phyloP scores from a whole-genome alignment of 1,140 invertebrate genomes.

The Scaptomyza pallida region DNA sequence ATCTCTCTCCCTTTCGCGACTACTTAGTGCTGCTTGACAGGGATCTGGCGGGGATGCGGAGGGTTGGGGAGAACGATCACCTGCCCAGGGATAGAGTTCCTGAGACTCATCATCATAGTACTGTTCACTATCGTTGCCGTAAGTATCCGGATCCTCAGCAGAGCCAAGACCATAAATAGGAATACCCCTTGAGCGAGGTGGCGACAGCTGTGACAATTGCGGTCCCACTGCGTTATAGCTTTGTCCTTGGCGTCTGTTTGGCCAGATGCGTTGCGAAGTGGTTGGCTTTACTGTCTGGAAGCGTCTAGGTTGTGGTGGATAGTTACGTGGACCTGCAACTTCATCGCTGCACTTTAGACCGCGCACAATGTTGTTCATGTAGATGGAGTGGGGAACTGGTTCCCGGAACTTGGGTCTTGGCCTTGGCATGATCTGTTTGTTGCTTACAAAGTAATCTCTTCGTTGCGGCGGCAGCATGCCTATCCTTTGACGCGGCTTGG shows the following conservation, averaged over 20 bases:
- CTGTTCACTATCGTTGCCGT: slow-evolving; percentile 22
- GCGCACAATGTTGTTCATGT: slow-evolving; percentile 67
- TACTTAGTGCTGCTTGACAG: slow-evolving; percentile 44
- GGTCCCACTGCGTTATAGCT: not conserved
- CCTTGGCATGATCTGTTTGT: slow-evolving; percentile 62
- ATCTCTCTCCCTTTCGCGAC: slow-evolving; percentile 13
- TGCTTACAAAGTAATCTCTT: slow-evolving; percentile 58
- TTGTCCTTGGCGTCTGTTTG: not conserved
- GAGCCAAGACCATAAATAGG: slow-evolving; percentile 14
- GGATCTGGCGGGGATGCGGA: slow-evolving; percentile 44
- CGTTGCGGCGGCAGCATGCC: slow-evolving; percentile 15
- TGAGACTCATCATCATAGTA: slow-evolving; percentile 31
- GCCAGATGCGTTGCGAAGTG: slow-evolving; percentile 14
- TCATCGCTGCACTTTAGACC: slow-evolving; percentile 66
- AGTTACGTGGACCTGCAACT: not conserved
- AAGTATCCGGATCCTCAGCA: slow-evolving; percentile 16
- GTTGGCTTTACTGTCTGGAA: not conserved
- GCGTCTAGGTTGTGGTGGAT: not conserved
- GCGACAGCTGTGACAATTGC: not conserved
- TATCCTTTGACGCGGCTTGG: slow-evolving; percentile 50
- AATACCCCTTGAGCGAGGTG: not conserved
- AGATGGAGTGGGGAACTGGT: slow-evolving; percentile 60
- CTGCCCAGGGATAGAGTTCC: slow-evolving; percentile 1
- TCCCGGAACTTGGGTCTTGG: slow-evolving; percentile 55
- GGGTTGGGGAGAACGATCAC: not conserved